These are phyloP conservation scores for Pomacea maculata DNA, from an alignment of 1,140 invertebrate genomes.

Conservation along the genomic window DNA sequence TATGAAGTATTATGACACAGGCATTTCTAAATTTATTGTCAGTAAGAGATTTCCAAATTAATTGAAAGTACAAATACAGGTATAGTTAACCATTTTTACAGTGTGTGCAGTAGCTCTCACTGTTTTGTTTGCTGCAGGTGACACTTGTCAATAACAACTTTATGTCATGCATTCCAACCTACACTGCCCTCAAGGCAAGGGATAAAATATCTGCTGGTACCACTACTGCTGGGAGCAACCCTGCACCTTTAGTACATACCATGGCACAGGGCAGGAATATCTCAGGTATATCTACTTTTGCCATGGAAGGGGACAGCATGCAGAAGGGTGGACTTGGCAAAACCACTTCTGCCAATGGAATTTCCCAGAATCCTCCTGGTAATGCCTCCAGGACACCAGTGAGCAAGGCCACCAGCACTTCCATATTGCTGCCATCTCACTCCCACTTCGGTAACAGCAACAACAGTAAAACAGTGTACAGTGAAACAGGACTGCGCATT, in stretches of 20 bases:
- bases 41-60: neutral
- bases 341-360: no score
- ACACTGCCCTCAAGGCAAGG: slow-evolving; percentile 2
- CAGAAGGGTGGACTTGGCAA: no score
- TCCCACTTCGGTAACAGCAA: slow-evolving; percentile 16
- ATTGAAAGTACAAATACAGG: no score
- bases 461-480: slow-evolving; percentile 40
- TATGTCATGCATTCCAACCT: slow-evolving; percentile 48
- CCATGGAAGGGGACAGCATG: no score
- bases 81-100: no score
- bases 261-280: no score
- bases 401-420: slow-evolving; percentile 9
- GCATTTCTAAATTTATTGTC: neutral
- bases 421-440: slow-evolving; percentile 23
- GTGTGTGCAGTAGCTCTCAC: no score
- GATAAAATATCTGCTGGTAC: no score
- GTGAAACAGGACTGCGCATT: slow-evolving; percentile 54
- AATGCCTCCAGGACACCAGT: neutral
- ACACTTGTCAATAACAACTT: slow-evolving; percentile 53
- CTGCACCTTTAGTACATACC: no score
- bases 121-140: slow-evolving; percentile 23
- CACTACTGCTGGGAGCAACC: no score
- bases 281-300: no score
- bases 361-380: no score
- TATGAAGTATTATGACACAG: neutral